Percentiles rank a stretch among this genome's conserved stretches.
Conservation (phyloP, 2,797 vertebrate species). For the Crossoptilon crossoptilon region DNA sequence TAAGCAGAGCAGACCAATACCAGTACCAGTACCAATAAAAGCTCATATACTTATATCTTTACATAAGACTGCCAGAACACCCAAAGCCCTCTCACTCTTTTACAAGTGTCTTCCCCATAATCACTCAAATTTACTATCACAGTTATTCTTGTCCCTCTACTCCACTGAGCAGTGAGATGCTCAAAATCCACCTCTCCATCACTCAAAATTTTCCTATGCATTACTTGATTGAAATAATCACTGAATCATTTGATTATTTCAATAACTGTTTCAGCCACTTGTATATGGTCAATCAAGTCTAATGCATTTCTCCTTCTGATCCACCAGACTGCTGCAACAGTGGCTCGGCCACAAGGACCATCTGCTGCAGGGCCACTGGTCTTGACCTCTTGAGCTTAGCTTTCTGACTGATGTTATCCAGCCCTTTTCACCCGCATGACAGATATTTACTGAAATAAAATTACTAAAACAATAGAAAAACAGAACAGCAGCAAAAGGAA, state of each 20-base stretch:
- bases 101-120: neutral
- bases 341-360: neutral
- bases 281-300: neutral
- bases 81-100: neutral
- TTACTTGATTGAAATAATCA: neutral
- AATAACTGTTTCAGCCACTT: neutral
- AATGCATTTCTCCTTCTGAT: neutral
- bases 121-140: neutral
- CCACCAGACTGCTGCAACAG: neutral
- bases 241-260: neutral
- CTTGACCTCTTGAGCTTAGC: accelerated
- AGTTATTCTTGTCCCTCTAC: neutral
- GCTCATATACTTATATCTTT: neutral
- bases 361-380: neutral
- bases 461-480: neutral
- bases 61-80: neutral
- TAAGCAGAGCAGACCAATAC: neutral
- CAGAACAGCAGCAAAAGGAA: neutral
- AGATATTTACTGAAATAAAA: neutral
- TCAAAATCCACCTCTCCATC: neutral
- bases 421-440: neutral
- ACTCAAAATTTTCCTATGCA: neutral
- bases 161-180: neutral
- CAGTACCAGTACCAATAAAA: neutral
- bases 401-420: neutral